phyloP scores from a whole-genome alignment of 2,113 vertebrate genomes.

The Melanostigma gelatinosum region DNA sequence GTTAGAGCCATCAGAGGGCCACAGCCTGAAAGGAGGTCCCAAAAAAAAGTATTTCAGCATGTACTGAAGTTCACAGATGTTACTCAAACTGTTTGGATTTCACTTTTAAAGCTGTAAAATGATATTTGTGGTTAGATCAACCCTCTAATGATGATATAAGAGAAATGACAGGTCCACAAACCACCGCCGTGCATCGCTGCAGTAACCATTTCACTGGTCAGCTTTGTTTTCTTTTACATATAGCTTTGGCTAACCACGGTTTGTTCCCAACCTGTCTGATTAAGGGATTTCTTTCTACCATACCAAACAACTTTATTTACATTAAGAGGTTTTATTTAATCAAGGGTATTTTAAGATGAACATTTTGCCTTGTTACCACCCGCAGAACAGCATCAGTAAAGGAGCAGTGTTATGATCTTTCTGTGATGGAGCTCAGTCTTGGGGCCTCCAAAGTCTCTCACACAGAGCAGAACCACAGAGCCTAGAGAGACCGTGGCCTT shows the following conservation, averaged over 20 bases:
- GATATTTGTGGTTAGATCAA: background rate
- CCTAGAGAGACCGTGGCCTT: constrained; percentile 8
- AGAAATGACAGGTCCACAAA: background rate
- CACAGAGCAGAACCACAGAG: constrained; percentile 15
- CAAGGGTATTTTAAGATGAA: background rate
- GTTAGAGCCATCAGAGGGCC: background rate
- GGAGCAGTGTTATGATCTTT: background rate
- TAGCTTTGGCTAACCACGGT: background rate
- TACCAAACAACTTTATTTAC: background rate
- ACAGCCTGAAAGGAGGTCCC: background rate
- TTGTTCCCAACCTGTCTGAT: background rate
- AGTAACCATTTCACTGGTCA: background rate
- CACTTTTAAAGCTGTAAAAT: background rate
- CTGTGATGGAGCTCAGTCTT: background rate
- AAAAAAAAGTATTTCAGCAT: background rate
- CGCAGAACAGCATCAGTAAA: background rate
- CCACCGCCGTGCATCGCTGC: too few species aligned
- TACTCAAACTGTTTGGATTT: background rate
- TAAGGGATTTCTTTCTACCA: background rate
- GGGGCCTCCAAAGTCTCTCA: background rate
- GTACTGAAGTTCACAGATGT: background rate
- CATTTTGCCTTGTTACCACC: background rate
- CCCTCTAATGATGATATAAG: background rate
- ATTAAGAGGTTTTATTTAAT: background rate
- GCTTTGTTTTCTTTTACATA: background rate